Percentiles rank a stretch among this genome's conserved stretches.
Evolutionary conservation across 2,888 invertebrate species (phyloP).

Genomic region (Itoplectis maculator): DNA sequence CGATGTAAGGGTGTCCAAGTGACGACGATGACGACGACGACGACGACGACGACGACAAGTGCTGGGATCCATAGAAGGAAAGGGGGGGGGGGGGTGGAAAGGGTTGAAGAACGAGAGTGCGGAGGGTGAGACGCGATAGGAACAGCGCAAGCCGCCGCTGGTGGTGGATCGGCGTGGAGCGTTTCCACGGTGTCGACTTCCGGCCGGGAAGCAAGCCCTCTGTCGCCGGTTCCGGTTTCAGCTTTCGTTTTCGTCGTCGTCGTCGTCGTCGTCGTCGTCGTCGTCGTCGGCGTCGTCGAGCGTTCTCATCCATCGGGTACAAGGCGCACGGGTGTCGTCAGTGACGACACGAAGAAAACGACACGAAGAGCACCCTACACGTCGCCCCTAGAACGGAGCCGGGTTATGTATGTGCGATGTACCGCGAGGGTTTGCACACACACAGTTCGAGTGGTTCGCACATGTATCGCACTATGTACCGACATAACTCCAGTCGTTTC

Average conservation of each 20-base stretch:
- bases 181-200: constrained; percentile 60
- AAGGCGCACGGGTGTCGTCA: constrained; percentile 42
- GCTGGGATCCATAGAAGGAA: constrained; percentile 21
- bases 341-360: constrained; percentile 44
- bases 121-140: background rate
- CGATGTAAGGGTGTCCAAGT: constrained; percentile 20
- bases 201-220: constrained; percentile 64
- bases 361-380: constrained; percentile 43
- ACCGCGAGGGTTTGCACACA: constrained; percentile 13
- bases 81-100: constrained; percentile 17
- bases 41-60: constrained; percentile 50
- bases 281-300: constrained; percentile 8
- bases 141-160: constrained; percentile 7
- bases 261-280: constrained; percentile 9
- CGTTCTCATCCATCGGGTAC: constrained; percentile 32
- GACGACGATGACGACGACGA: constrained; percentile 35
- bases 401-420: constrained; percentile 33
- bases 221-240: constrained; percentile 61
- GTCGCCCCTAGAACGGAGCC: constrained; percentile 11
- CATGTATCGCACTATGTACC: constrained; percentile 8
- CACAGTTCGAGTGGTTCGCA: constrained; percentile 2
- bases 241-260: constrained; percentile 57
- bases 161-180: constrained; percentile 57
- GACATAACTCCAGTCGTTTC: background rate
- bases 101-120: constrained; percentile 50